These are phyloP conservation scores for Urocynchramus pylzowi DNA, from an alignment of 2,113 vertebrate species.

Conservation along the genomic window DNA sequence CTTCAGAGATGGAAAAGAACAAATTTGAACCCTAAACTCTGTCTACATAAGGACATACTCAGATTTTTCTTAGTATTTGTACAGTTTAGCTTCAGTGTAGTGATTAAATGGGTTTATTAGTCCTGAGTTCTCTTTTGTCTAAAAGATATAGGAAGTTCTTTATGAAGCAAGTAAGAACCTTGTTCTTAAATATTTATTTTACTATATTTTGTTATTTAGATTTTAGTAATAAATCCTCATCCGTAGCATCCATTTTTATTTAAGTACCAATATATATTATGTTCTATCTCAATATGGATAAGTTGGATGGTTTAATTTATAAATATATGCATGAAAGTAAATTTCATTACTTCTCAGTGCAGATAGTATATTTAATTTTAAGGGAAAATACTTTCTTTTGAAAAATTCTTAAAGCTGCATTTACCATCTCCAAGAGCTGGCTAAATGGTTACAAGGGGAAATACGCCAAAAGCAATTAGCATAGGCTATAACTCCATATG, in stretches of 20 bases:
- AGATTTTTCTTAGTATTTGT: neutral
- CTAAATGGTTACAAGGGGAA: neutral
- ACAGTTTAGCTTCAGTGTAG: neutral
- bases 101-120: neutral
- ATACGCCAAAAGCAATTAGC: conserved; percentile 32
- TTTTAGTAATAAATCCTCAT: neutral
- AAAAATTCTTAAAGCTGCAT: neutral
- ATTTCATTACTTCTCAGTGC: neutral
- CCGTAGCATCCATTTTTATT: neutral
- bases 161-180: neutral
- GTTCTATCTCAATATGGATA: neutral
- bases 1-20: neutral
- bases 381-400: neutral
- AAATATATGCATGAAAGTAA: neutral
- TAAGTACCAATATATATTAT: neutral
- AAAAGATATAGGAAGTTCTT: neutral
- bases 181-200: neutral
- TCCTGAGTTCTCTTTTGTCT: neutral
- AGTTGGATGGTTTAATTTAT: neutral
- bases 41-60: neutral
- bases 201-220: neutral
- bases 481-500: neutral
- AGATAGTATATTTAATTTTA: neutral
- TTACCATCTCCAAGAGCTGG: neutral
- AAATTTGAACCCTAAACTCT: neutral